phyloP scores from a whole-genome alignment of 2,113 vertebrate species.

The Glaucomys volans region DNA sequence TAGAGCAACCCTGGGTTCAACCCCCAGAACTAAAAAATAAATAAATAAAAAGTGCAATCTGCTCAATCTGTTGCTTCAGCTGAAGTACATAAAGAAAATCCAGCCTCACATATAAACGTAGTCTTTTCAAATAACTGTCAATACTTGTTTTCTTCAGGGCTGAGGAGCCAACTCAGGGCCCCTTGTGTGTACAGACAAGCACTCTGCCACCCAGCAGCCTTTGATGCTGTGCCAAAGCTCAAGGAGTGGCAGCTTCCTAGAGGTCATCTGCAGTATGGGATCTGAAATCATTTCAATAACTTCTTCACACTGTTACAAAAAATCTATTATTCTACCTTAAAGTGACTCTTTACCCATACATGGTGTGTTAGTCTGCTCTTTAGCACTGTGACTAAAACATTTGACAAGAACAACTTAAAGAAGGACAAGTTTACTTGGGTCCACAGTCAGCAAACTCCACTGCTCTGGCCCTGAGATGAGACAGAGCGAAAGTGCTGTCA shows the following conservation, averaged over 20 bases:
- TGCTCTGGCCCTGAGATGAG: too few species aligned
- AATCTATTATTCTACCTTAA: too few species aligned
- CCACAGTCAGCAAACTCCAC: too few species aligned
- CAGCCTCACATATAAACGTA: not conserved
- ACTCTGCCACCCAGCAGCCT: too few species aligned
- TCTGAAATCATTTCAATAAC: not conserved
- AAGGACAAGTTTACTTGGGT: too few species aligned
- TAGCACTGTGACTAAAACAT: too few species aligned
- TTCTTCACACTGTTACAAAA: not conserved
- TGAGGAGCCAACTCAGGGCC: too few species aligned
- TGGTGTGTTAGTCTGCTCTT: not conserved
- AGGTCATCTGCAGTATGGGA: not conserved
- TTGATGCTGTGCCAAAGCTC: not conserved
- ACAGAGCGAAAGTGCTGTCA: too few species aligned
- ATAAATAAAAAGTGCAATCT: not conserved
- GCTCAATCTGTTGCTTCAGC: fast-evolving
- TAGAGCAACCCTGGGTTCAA: not conserved
- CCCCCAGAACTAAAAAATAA: not conserved
- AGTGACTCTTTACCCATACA: not conserved
- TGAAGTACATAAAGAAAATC: not conserved
- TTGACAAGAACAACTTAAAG: too few species aligned
- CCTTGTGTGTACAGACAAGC: too few species aligned
- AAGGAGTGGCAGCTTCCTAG: not conserved
- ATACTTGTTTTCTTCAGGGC: not conserved
- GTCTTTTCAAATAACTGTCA: not conserved